phyloP scores from a whole-genome alignment of 1,140 invertebrate genomes.

The Drosophila melanogaster region DNA sequence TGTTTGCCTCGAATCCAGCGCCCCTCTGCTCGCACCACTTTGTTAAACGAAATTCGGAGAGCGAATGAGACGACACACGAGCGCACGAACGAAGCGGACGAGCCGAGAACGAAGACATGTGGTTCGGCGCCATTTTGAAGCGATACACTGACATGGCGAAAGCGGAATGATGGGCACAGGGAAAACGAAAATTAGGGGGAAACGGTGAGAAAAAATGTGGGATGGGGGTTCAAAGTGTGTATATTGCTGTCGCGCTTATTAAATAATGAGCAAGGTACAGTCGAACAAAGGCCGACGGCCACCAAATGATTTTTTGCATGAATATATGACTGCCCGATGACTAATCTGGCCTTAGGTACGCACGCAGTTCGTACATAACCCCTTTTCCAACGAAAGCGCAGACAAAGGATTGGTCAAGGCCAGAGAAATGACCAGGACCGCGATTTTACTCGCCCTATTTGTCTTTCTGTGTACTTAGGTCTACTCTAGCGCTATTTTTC shows the following conservation, averaged over 20 bases:
- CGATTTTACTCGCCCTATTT: not conserved
- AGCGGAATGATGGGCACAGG: not conserved
- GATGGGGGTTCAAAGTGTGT: conserved; percentile 29
- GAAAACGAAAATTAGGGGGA: not conserved
- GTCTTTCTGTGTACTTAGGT: not conserved
- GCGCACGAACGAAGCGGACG: conserved; percentile 53
- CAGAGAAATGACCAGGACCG: not conserved
- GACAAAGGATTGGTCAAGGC: conserved; percentile 7
- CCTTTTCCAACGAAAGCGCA: conserved; percentile 17
- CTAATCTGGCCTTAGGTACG: conserved; percentile 25
- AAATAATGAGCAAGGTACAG: conserved; percentile 63
- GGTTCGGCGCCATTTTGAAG: conserved; percentile 78
- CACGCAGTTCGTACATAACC: conserved; percentile 42
- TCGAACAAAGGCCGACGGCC: conserved; percentile 35
- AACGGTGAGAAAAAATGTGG: conserved; percentile 2
- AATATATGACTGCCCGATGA: conserved; percentile 25
- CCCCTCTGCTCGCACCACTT: conserved; percentile 74
- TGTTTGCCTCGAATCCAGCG: conserved; percentile 50
- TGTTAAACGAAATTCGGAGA: conserved; percentile 77
- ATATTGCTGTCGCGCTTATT: conserved; percentile 56
- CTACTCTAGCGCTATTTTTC: not conserved
- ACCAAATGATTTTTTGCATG: conserved; percentile 12
- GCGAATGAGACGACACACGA: conserved; percentile 58
- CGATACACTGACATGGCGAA: conserved; percentile 51
- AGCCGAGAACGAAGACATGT: conserved; percentile 74